phyloP scores from a whole-genome alignment of 2,888 invertebrate species.

The Vandiemenella viatica region DNA sequence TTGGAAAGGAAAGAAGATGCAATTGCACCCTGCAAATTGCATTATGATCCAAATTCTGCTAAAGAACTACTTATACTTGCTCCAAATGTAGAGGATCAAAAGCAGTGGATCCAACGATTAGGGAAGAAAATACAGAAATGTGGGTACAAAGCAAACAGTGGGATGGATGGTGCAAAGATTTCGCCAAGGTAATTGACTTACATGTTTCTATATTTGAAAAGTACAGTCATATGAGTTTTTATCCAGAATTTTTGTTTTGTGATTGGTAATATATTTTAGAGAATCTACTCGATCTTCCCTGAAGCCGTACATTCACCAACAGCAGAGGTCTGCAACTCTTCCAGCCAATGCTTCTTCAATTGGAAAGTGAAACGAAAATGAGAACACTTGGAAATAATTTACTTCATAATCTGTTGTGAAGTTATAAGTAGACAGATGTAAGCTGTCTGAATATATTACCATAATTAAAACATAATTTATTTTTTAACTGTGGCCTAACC shows the following conservation, averaged over 20 bases:
- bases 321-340: conserved; percentile 75
- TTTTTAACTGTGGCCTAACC: background rate
- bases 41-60: conserved; percentile 84
- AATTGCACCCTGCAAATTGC: conserved; percentile 89
- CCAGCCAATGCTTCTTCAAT: conserved; percentile 31
- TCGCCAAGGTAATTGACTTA: conserved; percentile 51
- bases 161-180: conserved; percentile 48
- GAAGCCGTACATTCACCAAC: conserved; percentile 51
- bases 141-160: conserved; percentile 72
- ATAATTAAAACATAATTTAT: background rate
- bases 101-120: conserved; percentile 81
- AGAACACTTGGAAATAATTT: background rate
- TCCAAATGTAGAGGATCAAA: conserved; percentile 70
- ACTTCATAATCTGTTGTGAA: background rate
- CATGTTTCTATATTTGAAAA: background rate
- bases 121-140: conserved; percentile 85
- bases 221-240: background rate
- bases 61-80: conserved; percentile 88
- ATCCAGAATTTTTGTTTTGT: background rate
- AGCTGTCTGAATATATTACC: background rate
- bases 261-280: conserved; percentile 32
- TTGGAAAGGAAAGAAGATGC: conserved; percentile 64
- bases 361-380: conserved; percentile 10
- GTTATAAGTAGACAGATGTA: background rate
- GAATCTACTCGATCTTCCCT: conserved; percentile 64